Evolutionary conservation across 1,140 invertebrate genomes (phyloP), one percentile per base, ranked within the genome.

Genomic region (Danaus melanippus): DNA sequence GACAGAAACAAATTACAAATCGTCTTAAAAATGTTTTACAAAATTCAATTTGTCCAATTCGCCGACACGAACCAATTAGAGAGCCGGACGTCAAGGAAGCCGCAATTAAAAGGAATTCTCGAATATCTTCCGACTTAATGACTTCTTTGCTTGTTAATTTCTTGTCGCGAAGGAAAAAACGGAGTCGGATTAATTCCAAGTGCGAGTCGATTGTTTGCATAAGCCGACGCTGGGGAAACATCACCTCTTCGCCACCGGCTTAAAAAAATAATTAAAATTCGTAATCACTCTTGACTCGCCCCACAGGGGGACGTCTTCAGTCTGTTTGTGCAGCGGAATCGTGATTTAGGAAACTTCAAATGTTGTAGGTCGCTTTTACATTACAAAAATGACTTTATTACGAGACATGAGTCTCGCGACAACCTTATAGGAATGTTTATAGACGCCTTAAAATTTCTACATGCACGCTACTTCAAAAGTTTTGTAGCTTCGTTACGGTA

Each of bases 181-280:
- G 63, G 69, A 81, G 76, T 76, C 73, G 74, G 81, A 86, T 84
- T 86, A 86, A 86, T 86, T 84, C 80, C 81, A 81, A 86, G 81
- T 86, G 84, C 76, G 72, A 83, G 70, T 76, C 80, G 80, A 86
- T 86, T 86, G 84, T 86, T 86, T 86, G 84, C 81, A 84, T 84
- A 84, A 84, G 84, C 77, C 74, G 68, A 68, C 65, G 67, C 64
- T 70, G 75, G 78, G 83, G 81, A 80, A 84, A 76, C 83, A 83
- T 84, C 84, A 86, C 84, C 84, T 86, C 80, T 68, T 69, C 69
- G 79, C 80, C 76, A 82, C 79, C 73, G 84, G 79, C 84, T 86
- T 86, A 86, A 84, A 86, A 86, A 86, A 86, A 86, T 86, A 86
- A 86, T 86, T 86, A 86, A 86, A 86, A 86, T 86, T 84, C 79